phyloP scores from a whole-genome alignment of 2,888 invertebrate species.

The Cylloceria caligata region DNA sequence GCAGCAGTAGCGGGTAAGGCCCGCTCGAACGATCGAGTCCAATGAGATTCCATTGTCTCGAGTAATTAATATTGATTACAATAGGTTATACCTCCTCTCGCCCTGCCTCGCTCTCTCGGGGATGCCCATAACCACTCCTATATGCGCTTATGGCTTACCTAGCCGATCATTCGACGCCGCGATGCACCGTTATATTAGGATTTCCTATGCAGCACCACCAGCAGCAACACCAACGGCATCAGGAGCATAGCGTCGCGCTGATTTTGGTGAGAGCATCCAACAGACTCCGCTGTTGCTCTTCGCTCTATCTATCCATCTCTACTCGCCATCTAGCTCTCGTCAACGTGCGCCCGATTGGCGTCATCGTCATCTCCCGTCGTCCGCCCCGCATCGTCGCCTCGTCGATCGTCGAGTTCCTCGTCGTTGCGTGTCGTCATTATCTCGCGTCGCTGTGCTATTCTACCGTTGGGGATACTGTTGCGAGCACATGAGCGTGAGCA shows the following conservation, averaged over 20 bases:
- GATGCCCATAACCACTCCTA: conserved; percentile 38
- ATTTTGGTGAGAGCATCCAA: conserved; percentile 25
- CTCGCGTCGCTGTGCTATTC: conserved; percentile 36
- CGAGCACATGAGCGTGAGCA: conserved; percentile 24
- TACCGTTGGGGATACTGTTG: not conserved
- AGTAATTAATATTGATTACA: conserved; percentile 85
- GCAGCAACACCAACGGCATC: conserved; percentile 66
- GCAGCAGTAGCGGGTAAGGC: conserved; percentile 70
- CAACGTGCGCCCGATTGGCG: conserved; percentile 47
- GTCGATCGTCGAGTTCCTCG: conserved; percentile 46
- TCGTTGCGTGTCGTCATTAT: conserved; percentile 66
- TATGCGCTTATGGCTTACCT: conserved; percentile 72
- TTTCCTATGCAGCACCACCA: conserved; percentile 74
- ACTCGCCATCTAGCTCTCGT: conserved; percentile 50
- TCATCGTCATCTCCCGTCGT: conserved; percentile 61
- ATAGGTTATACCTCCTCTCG: conserved; percentile 82
- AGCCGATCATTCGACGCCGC: conserved; percentile 73
- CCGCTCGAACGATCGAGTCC: conserved; percentile 84
- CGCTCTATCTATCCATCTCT: conserved; percentile 51
- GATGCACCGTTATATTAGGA: conserved; percentile 78
- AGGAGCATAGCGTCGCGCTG: conserved; percentile 37
- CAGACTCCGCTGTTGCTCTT: conserved; percentile 50
- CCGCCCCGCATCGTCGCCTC: conserved; percentile 48
- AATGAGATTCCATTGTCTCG: conserved; percentile 85
- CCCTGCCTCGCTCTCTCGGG: conserved; percentile 47